Evolutionary conservation across 2,888 invertebrate genomes (phyloP).

Genomic region (Machimus rusticus): DNA sequence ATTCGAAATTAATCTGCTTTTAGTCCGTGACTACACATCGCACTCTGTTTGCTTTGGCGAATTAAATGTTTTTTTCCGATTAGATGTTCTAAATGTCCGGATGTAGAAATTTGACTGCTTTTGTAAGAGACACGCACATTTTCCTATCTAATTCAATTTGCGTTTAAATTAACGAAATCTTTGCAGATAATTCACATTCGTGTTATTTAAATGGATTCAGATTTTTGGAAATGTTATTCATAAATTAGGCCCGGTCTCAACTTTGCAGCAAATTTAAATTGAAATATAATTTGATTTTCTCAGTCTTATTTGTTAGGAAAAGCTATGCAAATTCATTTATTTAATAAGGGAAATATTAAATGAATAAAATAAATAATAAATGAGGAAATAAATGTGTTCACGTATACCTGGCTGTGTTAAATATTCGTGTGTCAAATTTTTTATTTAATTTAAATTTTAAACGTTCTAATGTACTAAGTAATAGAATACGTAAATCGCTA

Average conservation of each 20-base stretch:
- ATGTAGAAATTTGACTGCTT: background rate
- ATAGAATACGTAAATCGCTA: no score
- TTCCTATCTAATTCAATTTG: background rate
- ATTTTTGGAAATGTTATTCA: background rate
- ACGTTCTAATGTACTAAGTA: no score
- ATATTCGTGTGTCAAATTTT: no score
- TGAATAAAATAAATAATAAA: background rate
- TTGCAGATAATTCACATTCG: background rate
- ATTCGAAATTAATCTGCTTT: background rate
- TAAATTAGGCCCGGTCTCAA: background rate
- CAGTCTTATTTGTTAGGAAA: background rate
- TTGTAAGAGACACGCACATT: background rate
- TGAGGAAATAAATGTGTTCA: no score
- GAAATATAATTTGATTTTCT: background rate
- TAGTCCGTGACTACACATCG: background rate
- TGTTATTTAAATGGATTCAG: background rate
- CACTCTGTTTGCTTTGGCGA: background rate
- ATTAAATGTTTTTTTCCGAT: background rate
- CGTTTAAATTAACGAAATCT: background rate
- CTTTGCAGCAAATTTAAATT: background rate
- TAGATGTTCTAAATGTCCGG: background rate
- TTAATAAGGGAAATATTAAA: background rate
- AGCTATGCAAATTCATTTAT: background rate
- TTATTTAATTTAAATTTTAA: no score
- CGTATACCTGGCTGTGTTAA: no score